These are phyloP conservation scores for Acrobasis consociella DNA, from an alignment of 2,888 invertebrate genomes.

Conservation along the genomic window DNA sequence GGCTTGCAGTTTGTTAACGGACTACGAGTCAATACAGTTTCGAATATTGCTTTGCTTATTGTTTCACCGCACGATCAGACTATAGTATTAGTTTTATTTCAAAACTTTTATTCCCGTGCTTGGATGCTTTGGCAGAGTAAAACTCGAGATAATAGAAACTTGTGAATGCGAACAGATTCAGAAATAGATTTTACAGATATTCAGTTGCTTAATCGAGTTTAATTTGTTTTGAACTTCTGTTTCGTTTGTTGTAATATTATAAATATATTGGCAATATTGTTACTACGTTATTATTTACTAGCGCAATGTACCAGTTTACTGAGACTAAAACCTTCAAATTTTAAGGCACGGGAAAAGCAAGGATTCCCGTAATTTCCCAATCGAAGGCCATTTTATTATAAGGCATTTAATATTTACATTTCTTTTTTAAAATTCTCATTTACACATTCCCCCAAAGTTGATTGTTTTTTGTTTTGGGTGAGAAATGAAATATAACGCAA, in stretches of 20 bases:
- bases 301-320: no score
- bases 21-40: constrained; percentile 41
- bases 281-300: no score
- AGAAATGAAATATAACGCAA: not conserved
- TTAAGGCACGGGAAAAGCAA: no score
- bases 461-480: no score
- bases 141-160: not conserved
- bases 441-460: not conserved
- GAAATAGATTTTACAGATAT: no score
- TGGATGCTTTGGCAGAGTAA: constrained; percentile 2
- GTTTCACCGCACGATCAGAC: constrained; percentile 32
- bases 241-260: no score
- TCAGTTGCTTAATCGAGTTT: no score
- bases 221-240: no score
- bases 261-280: no score
- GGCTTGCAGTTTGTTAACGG: constrained; percentile 39
- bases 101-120: constrained; percentile 24
- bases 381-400: not conserved
- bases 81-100: constrained; percentile 33
- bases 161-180: constrained; percentile 19
- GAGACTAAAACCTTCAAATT: no score
- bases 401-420: not conserved
- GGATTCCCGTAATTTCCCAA: no score
- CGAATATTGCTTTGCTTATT: constrained; percentile 43
- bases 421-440: not conserved